Base-by-base conservation (phyloP, 1,140 invertebrate species). In the Cylas formicarius region DNA sequence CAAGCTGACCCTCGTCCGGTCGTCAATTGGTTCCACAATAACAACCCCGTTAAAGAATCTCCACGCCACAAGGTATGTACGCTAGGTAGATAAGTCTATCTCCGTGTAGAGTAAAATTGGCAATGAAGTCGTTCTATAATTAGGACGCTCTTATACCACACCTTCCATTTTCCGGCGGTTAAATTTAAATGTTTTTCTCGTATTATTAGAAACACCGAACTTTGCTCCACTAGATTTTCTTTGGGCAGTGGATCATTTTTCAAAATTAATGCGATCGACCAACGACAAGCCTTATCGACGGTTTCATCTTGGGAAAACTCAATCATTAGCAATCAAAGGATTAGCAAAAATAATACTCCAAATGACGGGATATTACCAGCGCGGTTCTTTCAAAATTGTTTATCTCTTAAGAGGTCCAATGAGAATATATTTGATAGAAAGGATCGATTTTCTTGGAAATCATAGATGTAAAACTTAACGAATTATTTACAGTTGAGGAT, bases 21-120 rank as follows among this genome's bases (percentile, higher is more conserved):
- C 52, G 88, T 97, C 38, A 75, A 77, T 51, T 97, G 93, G 93
- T 95, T 84, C 70, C 88, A 91, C 67, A 86, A 90, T 71, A 84
- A 82, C 42, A 76, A 72, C 48, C 68, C 78, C 50, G 87, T 92
- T 48, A 76, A 78, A 59, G 82, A 82, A 63, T 78, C 81, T 53
- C 55, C 78, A 51, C 82, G 88, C 65, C 87, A 90, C 67, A 89
- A 87, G 80, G 88, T 91, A 67, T 22, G 21, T 17, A 36, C 29
- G 18, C 29, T 31, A 31, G 18, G n/a, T n/a, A 26, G n/a, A 8
- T 26, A 26, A 26, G n/a, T n/a, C n/a, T n/a, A 26, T n/a, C 8
- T n/a, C 24, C n/a, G 24, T 8, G 34, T 20, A 11, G 19, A 14
- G 17, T 34, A 19, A 20, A 34, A 17, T 34, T 17, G 13, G 32